These are phyloP conservation scores for Drosophila willistoni DNA, from an alignment of 1,140 invertebrate species.

Conservation along the genomic window DNA sequence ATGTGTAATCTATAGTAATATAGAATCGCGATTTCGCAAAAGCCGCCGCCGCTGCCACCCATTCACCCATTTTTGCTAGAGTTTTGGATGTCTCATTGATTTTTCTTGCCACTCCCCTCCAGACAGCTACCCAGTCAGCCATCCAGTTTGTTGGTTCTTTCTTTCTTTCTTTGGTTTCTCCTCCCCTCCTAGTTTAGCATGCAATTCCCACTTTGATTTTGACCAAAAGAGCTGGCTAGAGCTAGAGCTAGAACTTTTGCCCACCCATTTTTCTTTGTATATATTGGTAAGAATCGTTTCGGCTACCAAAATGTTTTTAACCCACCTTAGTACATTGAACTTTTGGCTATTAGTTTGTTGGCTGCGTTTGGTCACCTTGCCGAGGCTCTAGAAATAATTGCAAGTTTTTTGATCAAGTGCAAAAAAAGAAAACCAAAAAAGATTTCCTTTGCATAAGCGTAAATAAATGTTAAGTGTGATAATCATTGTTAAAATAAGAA, in stretches of 20 bases:
- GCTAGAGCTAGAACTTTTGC: background rate
- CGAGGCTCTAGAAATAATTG: background rate
- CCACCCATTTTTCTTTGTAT: slow-evolving; percentile 16
- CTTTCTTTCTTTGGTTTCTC: slow-evolving; percentile 42
- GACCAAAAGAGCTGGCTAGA: slow-evolving; percentile 30
- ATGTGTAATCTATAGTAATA: slow-evolving; percentile 48
- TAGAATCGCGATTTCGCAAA: slow-evolving; percentile 52
- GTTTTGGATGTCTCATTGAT: slow-evolving; percentile 59
- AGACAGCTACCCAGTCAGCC: background rate
- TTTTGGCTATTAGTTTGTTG: slow-evolving; percentile 3
- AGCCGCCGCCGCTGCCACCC: background rate
- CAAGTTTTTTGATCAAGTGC: background rate
- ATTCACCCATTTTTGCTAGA: slow-evolving; percentile 19
- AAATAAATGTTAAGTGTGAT: slow-evolving; percentile 12
- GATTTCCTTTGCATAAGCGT: background rate
- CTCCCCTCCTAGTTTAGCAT: slow-evolving; percentile 42
- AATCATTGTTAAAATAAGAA: slow-evolving; percentile 9
- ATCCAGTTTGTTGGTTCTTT: background rate
- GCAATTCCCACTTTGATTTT: slow-evolving; percentile 46
- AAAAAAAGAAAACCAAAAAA: background rate
- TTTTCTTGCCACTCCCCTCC: slow-evolving; percentile 37
- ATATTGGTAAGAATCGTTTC: slow-evolving; percentile 5
- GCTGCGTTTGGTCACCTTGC: background rate
- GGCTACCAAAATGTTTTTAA: slow-evolving; percentile 13
- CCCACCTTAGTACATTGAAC: slow-evolving; percentile 15